Evolutionary conservation across 2,797 vertebrate species (phyloP).

Genomic region (Myioborus miniatus): DNA sequence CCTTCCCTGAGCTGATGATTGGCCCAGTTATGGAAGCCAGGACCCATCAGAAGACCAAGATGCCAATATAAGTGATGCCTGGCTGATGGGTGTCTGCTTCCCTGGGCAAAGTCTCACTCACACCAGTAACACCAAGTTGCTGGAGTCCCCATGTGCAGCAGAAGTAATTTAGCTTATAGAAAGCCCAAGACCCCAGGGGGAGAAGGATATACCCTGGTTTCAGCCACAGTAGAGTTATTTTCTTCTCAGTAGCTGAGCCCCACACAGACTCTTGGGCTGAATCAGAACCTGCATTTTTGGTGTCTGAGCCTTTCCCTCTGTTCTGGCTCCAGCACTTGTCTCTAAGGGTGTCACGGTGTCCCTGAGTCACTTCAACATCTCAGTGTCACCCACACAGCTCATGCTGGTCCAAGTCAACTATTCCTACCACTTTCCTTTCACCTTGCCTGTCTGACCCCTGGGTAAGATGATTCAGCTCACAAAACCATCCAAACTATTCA

Average conservation of each 20-base stretch:
- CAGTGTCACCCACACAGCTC: background rate
- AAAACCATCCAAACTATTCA: background rate
- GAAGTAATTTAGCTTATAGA: rapidly evolving
- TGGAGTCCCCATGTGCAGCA: rapidly evolving
- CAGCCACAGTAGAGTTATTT: background rate
- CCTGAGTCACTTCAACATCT: background rate
- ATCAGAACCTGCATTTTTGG: background rate
- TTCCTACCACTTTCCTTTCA: background rate
- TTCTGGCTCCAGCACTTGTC: background rate
- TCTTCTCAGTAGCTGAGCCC: background rate
- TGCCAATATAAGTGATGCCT: rapidly evolving
- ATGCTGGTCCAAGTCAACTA: background rate
- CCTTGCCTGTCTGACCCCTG: background rate
- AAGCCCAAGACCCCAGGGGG: background rate
- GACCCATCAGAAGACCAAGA: background rate
- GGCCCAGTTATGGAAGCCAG: background rate
- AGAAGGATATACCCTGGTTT: background rate
- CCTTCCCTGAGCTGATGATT: background rate
- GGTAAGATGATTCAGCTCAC: background rate
- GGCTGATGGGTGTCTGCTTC: background rate
- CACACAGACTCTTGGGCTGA: background rate
- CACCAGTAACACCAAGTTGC: background rate
- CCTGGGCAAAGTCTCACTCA: background rate
- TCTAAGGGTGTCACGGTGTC: background rate
- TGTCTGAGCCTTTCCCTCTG: background rate